Conservation (phyloP, 2,113 vertebrate genomes). For the Irena cyanogastra region DNA sequence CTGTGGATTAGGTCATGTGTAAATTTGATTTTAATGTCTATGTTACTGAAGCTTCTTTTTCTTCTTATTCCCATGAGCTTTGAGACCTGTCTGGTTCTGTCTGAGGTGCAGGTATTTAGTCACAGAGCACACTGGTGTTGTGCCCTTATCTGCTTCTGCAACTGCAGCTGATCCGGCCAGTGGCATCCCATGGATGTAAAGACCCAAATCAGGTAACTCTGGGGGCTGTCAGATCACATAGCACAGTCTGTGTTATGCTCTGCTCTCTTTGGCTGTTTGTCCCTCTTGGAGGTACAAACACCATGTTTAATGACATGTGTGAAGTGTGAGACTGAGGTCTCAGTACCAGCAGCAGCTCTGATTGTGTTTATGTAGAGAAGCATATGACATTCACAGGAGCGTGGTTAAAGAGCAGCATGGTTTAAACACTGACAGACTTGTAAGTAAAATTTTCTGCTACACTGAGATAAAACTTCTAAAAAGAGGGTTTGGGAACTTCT, state of each 20-base stretch:
- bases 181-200: fast-evolving
- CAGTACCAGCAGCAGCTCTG: not conserved
- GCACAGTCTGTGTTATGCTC: not conserved
- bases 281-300: not conserved
- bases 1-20: not conserved
- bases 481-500: not conserved
- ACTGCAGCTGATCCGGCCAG: not conserved
- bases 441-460: not conserved
- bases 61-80: not conserved
- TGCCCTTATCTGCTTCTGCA: not conserved
- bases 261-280: not conserved
- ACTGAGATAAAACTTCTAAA: not conserved
- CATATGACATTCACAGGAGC: not conserved
- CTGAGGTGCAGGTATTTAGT: not conserved
- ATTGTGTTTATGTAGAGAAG: not conserved
- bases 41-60: not conserved
- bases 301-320: not conserved
- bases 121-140: not conserved
- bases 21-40: not conserved
- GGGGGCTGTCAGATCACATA: not conserved
- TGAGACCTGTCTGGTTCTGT: not conserved
- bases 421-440: not conserved
- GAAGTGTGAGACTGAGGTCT: not conserved
- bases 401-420: not conserved
- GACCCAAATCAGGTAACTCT: not conserved